phyloP scores from a whole-genome alignment of 2,797 vertebrate genomes.

The Choloepus didactylus region DNA sequence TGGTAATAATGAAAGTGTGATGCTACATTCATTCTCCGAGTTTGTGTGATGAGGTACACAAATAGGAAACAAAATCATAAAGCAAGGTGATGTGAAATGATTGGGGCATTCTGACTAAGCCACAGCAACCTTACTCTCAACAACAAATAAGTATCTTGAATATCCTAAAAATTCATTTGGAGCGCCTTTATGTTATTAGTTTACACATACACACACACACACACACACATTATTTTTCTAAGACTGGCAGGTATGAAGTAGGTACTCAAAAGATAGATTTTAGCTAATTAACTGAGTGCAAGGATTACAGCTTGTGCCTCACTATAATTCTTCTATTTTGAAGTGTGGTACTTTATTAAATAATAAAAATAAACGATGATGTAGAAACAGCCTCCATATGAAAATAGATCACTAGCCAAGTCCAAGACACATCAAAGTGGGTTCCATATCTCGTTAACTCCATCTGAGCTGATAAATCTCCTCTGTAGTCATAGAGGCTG shows the following conservation, averaged over 20 bases:
- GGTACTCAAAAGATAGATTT: no score
- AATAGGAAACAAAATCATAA: neutral
- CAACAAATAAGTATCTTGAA: neutral
- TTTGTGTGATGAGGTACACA: neutral
- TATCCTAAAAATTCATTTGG: neutral
- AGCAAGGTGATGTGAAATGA: neutral
- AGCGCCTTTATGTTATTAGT: neutral
- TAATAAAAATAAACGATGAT: neutral
- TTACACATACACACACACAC: fast-evolving
- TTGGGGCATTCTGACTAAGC: neutral
- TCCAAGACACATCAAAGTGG: neutral
- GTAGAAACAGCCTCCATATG: neutral
- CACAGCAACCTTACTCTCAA: neutral
- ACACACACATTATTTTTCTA: neutral
- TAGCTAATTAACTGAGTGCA: no score
- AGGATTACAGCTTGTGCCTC: neutral
- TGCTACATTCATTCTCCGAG: neutral
- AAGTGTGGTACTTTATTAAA: neutral
- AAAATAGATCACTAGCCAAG: neutral
- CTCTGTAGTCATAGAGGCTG: neutral
- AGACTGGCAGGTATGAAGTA: neutral
- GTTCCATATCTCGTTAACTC: neutral
- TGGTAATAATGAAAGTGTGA: neutral
- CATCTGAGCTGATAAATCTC: neutral
- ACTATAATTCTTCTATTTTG: neutral